These are phyloP conservation scores for Diogma glabrata DNA, from an alignment of 2,888 invertebrate species.

Conservation along the genomic window DNA sequence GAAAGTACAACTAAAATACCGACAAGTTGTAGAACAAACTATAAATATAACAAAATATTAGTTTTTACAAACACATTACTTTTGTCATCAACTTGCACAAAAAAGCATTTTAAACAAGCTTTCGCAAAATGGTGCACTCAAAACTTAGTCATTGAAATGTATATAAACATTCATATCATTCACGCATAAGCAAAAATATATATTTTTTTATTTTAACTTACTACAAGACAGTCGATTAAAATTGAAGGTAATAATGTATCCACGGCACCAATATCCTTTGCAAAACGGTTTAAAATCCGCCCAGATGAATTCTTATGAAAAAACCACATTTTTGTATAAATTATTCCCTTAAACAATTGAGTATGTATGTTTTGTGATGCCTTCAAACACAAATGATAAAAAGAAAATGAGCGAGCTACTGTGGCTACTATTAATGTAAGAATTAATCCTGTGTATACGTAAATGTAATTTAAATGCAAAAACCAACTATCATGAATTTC, in stretches of 20 bases:
- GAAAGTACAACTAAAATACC: slow-evolving; percentile 64
- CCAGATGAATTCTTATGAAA: slow-evolving; percentile 50
- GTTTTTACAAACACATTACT: no score
- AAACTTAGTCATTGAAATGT: no score
- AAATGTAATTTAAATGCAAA: slow-evolving; percentile 42
- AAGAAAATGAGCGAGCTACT: slow-evolving; percentile 30
- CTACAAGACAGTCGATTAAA: slow-evolving; percentile 40
- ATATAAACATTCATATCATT: no score
- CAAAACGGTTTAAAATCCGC: slow-evolving; percentile 48
- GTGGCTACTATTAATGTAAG: slow-evolving; percentile 29
- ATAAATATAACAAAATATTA: slow-evolving; percentile 30
- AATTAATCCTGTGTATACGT: slow-evolving; percentile 43
- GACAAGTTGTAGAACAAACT: slow-evolving; percentile 53
- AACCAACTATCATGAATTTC: no score
- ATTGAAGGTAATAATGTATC: slow-evolving; percentile 37
- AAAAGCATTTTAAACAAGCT: no score
- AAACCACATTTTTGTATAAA: slow-evolving; percentile 46
- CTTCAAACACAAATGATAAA: slow-evolving; percentile 42
- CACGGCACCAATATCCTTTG: slow-evolving; percentile 47
- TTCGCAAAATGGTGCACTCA: no score
- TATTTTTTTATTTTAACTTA: slow-evolving; percentile 31
- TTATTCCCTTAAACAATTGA: slow-evolving; percentile 45
- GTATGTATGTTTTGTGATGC: slow-evolving; percentile 48
- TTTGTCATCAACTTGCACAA: no score
- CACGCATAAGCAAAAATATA: background rate